Evolutionary conservation across 2,797 vertebrate genomes (phyloP), one percentile per base, ranked within the genome.

Genomic region (Gallinago nigripennis): DNA sequence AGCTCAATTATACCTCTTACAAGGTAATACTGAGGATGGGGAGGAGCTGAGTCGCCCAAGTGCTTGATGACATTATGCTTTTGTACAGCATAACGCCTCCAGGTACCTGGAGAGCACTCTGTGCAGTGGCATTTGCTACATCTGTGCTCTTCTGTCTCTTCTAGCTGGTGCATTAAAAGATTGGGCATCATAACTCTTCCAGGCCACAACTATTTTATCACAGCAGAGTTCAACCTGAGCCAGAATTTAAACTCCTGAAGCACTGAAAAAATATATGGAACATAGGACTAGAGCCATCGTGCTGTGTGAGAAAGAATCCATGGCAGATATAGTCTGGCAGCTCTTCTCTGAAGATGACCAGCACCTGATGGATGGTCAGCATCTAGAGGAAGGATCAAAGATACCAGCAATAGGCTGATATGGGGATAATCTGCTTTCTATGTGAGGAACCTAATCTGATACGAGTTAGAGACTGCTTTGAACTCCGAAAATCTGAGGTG

Each of bases 1-100:
- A 56, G 56, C 35, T 86, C 56, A 92, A 61, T 95, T 96, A 92
- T 81, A 76, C 87, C 63, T 83, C 81, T 92, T 82, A 60, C 41
- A 76, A 94, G 71, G 58, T 58, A 91, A 33, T 31, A 71, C 72
- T 51, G 75, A 80, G 56, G 82, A 88, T 63, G 76, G 61, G 70
- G 87, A 92, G 87, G 68, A 83, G 78, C 41, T 92, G 81, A 92
- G 82, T 77, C 76, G 85, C 43, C 39, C 27, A 60, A 93, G 60
- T 66, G 61, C 77, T 79, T 88, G 80, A 65, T 60, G 78, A 61
- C 72, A 82, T 82, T 85, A 73, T 48, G 30, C 21, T 81, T 95
- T 76, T 72, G 48, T 82, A 88, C 35, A 58, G 60, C 33, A 60
- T 57, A 91, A 86, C 0, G 2, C 90, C 82, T 73, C 69, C 80